Evolutionary conservation across 2,797 vertebrate genomes (phyloP), one percentile per base, ranked within the genome.

Genomic region (Leptoclinus maculatus): DNA sequence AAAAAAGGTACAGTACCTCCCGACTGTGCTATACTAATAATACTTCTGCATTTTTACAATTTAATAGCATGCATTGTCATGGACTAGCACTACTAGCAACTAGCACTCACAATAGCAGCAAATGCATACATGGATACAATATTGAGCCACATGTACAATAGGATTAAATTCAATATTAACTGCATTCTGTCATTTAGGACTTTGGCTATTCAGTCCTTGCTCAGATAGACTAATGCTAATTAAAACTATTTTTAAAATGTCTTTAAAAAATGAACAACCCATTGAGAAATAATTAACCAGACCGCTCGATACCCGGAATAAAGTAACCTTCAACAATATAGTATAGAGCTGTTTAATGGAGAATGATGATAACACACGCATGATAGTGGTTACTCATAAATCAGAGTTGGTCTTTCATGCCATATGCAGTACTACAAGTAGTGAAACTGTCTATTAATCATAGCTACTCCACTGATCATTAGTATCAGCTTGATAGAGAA

Each of bases 381-480:
- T 2, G 11, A 47, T 25, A 2, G 53, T 10, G 5, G 60, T 41
- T 71, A 67, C 17, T 66, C 58, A 72, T 78, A 60, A 85, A 78
- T 82, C 71, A 73, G 39, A 69, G 65, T 25, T 53, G 62, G 63
- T 78, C 62, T 59, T 78, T 83, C 59, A 62, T 66, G 78, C 62
- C 63, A 66, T 71, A 71, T 77, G 69, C 58, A 66, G 75, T 59
- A 72, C 53, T 65, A 70, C n/a, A 17, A 65, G 71, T 49, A 56
- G 45, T 86, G 76, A 86, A 83, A 82, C 27, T 72, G 76, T 5
- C 56, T 76, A 67, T 85, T 82, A 85, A 85, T 88, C 81, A 86
- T 7, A 51, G 45, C 21, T 4, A 43, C 66, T 9, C 47, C 32
- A 51, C 62, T 78, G 60, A 77, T 85, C 54, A 67, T 53, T 59